Percentiles rank a stretch among this genome's conserved stretches.
These are phyloP conservation scores for Pavo muticus DNA, from an alignment of 2,113 vertebrate species.

Conservation along the genomic window DNA sequence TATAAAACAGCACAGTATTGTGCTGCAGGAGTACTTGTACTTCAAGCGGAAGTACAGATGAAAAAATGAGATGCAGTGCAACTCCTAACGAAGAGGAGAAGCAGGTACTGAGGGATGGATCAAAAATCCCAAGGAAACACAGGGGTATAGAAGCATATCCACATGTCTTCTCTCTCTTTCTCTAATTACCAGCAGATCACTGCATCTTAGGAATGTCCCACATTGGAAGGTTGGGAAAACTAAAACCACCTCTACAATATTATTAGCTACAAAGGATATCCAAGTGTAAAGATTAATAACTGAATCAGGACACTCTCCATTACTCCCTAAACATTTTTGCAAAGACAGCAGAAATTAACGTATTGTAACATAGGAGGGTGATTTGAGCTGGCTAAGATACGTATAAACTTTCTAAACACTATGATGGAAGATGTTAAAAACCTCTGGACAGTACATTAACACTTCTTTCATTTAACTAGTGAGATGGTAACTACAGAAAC, in stretches of 20 bases:
- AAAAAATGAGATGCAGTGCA: not conserved
- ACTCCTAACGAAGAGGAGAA: not conserved
- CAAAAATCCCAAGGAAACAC: not conserved
- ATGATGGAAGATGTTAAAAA: not conserved
- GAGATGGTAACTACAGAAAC: not conserved
- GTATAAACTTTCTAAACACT: not conserved
- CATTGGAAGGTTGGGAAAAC: not conserved
- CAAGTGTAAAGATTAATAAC: not conserved
- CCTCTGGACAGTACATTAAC: not conserved
- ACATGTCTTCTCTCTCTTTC: not conserved
- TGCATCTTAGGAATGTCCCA: not conserved
- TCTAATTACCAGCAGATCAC: not conserved
- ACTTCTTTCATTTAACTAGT: not conserved
- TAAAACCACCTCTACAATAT: not conserved
- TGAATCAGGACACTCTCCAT: not conserved
- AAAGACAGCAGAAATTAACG: not conserved
- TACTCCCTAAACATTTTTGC: not conserved
- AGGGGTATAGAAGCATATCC: not conserved
- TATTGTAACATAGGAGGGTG: not conserved
- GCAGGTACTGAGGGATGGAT: not conserved
- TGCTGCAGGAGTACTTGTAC: not conserved
- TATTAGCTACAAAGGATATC: not conserved
- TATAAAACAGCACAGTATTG: not conserved
- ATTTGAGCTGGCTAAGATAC: not conserved
- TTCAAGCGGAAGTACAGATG: not conserved